These are phyloP conservation scores for Porites lutea DNA, from an alignment of 64 coral and sea anemone species.

Conservation along the genomic window DNA sequence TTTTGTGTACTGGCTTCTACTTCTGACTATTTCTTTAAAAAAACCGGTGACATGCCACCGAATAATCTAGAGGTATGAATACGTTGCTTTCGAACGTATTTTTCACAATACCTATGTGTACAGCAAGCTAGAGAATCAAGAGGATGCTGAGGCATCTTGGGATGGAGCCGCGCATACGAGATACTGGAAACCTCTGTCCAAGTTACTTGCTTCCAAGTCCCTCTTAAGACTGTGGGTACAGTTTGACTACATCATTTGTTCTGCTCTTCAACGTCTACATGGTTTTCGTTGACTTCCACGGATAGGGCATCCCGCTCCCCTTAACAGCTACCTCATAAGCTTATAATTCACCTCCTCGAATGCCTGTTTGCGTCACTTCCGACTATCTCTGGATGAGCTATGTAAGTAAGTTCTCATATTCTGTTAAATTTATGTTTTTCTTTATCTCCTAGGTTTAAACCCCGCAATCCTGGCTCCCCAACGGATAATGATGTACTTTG, in stretches of 20 bases:
- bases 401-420: not conserved
- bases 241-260: not conserved
- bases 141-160: not conserved
- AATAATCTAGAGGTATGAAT: not conserved
- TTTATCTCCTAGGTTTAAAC: conserved; percentile 12
- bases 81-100: not conserved
- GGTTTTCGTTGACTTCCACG: not conserved
- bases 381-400: not conserved
- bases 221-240: not conserved
- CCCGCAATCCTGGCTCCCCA: not conserved
- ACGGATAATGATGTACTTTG: conserved; percentile 46
- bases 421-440: not conserved
- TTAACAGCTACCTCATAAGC: not conserved
- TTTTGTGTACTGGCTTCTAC: not conserved
- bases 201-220: not conserved
- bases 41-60: not conserved
- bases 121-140: not conserved
- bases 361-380: not conserved
- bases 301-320: not conserved
- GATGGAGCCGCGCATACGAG: not conserved
- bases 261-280: not conserved
- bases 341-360: not conserved
- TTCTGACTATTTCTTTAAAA: not conserved
- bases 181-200: not conserved
- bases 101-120: not conserved